Percentiles rank a stretch among this genome's conserved stretches.
phyloP scores from a whole-genome alignment of 2,888 invertebrate species.

The Ophioninae sp. region DNA sequence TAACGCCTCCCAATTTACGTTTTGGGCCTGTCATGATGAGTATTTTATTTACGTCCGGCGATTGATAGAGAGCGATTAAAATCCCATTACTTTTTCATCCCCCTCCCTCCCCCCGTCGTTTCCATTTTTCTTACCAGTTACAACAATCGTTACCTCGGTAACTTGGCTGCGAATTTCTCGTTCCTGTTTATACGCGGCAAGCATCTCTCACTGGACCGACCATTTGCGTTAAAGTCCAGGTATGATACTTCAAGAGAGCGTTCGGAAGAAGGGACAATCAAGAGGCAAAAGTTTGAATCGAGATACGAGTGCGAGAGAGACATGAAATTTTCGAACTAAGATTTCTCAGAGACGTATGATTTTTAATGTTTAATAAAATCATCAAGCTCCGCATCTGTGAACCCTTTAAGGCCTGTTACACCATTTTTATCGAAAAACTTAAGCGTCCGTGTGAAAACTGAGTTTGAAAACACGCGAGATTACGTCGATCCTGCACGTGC shows the following conservation, averaged over 20 bases:
- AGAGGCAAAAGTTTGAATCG: neutral
- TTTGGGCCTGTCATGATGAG: conserved; percentile 46
- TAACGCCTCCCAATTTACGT: conserved; percentile 45
- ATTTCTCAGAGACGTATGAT: too few species aligned
- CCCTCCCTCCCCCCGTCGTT: neutral
- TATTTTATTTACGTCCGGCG: conserved; percentile 55
- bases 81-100: neutral
- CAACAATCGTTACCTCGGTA: conserved; percentile 44
- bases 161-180: conserved; percentile 24
- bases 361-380: too few species aligned
- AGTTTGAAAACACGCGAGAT: too few species aligned
- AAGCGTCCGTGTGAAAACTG: too few species aligned
- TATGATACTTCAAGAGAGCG: neutral
- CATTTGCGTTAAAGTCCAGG: conserved; percentile 10
- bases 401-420: too few species aligned
- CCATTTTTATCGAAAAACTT: too few species aligned
- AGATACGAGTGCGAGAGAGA: too few species aligned
- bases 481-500: too few species aligned
- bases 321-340: too few species aligned
- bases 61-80: conserved; percentile 49
- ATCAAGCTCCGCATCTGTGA: too few species aligned
- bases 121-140: conserved; percentile 40
- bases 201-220: conserved; percentile 23
- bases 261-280: neutral
- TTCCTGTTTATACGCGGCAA: conserved; percentile 28